A percentile compares a stretch with the other conserved stretches of the same genome.
Conservation (phyloP, 2,797 vertebrate genomes). For the Chelonia mydas region DNA sequence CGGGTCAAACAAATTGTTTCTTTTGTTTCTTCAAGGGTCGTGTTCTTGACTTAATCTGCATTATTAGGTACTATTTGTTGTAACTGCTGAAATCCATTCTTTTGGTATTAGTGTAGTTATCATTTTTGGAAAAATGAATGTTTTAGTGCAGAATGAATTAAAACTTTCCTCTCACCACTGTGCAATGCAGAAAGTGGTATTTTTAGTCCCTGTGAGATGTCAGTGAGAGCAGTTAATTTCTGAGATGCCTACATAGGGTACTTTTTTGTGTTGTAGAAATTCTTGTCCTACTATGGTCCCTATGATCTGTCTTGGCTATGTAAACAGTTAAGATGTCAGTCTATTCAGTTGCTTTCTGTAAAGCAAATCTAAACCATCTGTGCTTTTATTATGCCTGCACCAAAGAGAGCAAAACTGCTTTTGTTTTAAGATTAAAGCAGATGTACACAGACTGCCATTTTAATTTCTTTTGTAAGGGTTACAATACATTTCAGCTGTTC, state of each 20-base stretch:
- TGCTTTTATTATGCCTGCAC: slow-evolving; percentile 56
- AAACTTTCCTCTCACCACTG: neutral
- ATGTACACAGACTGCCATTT: slow-evolving; percentile 69
- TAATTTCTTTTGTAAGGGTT: slow-evolving; percentile 70
- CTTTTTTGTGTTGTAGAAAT: slow-evolving; percentile 2
- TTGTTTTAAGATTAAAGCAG: slow-evolving; percentile 80
- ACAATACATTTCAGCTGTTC: slow-evolving; percentile 65
- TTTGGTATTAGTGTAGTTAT: neutral
- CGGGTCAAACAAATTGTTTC: neutral
- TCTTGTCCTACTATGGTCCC: slow-evolving; percentile 20
- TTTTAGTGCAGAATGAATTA: slow-evolving; percentile 7
- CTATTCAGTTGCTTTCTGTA: slow-evolving; percentile 48
- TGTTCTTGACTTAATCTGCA: slow-evolving; percentile 48
- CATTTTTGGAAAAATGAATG: slow-evolving; percentile 5
- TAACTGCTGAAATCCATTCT: slow-evolving; percentile 58
- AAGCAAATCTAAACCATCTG: slow-evolving; percentile 78
- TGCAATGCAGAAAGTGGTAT: neutral
- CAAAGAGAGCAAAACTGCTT: slow-evolving; percentile 67
- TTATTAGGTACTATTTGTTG: slow-evolving; percentile 19
- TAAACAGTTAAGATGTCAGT: slow-evolving; percentile 66
- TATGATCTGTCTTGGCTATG: slow-evolving; percentile 17
- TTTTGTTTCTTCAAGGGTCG: slow-evolving; percentile 43
- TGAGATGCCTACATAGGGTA: slow-evolving; percentile 45
- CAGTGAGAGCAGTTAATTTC: neutral
- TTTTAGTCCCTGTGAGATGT: neutral